Base-by-base conservation (phyloP, 1,140 invertebrate genomes). In the Panagrolaimus sp. region DNA sequence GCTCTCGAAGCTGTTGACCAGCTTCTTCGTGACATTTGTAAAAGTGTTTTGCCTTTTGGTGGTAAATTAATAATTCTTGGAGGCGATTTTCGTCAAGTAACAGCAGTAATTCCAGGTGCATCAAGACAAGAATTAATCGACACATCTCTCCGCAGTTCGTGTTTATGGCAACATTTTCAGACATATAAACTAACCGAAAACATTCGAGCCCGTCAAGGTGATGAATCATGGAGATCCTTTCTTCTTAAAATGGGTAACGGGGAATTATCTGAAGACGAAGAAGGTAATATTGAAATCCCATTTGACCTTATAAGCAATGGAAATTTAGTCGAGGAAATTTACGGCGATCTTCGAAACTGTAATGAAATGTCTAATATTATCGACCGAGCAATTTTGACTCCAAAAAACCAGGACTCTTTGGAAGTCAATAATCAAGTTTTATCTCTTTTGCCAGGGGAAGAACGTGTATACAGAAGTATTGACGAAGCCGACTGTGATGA, bases 31-130 rank as follows among this genome's bases (percentile, higher is more conserved):
- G 45, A 46, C 45, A n/a, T 46, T n/a, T 10, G 10, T 10, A 46
- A 46, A 10, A 46, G 10, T n/a, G n/a, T 10, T 46, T 10, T 10
- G n/a, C 45, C 45, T n/a, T 46, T 46, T 46, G 45, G 45, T 46
- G 45, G 45, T 46, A 46, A 46, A 46, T 10, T n/a, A 46, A n/a
- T 46, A 46, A 46, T 46, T 46, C n/a, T 46, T 10, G 45, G 45
- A 10, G 45, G 45, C 10, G 45, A 46, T n/a, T 79, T 77, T 68
- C 47, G 77, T 4, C 78, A 80, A 71, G 68, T 58, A 4, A 43
- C 75, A 26, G 72, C 75, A 15, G 70, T 81, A 45, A 43, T 73
- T 32, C 10, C 43, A 47, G 12, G 69, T 15, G 73, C 65, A 8
- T 10, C 10, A 52, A 67, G 28, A 67, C 9, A 63, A 7, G 44